Evolutionary conservation across 2,113 vertebrate genomes (phyloP), one percentile per base, ranked within the genome.

Genomic region (Urocitellus parryii): DNA sequence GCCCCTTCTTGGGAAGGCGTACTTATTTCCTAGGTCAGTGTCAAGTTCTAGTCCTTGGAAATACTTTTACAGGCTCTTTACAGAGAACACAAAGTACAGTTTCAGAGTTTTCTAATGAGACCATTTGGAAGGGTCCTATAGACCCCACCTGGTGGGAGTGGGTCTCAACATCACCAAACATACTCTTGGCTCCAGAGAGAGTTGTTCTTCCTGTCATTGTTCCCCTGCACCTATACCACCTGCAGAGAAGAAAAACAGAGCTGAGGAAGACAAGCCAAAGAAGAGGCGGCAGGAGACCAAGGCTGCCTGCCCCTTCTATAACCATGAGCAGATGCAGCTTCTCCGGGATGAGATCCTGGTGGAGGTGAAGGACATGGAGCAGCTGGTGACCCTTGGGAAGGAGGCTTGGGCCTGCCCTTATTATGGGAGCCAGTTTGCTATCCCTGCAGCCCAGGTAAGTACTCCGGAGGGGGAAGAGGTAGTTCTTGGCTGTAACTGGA

Each of bases 301-400:
- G 65, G 27, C 96, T 0, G 88, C 98, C 4, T 99, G 99, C 96
- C 99, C 99, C 0, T 99, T 99, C 97, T 98, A 99, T 42, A 98
- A 98, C 96, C 98, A 99, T 0, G 98, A 99, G 78, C 99, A 98
- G 37, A 98, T 99, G 98, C 99, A 99, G 98, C 97, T 98, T 72
- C 99, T 99, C 97, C 98, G 99, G 4, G 99, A 99, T 24, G 98
- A 99, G 95, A 86, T 99, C 91, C 98, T 99, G 39, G 98, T 99
- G 68, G 97, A 98, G 65, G 99, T 99, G 92, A 99, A 99, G 48
- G 99, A 99, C 93, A 99, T 99, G 2, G 99, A 99, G 98, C 99
- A 99, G 96, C 96, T 99, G 96, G 98, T 99, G 95, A 90, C 98
- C 45, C 98, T 99, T 73, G 99, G 99, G 77, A 99, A 96, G 96